Base-by-base conservation (phyloP, 2,113 vertebrate genomes). In the Dryoscopus gambensis region DNA sequence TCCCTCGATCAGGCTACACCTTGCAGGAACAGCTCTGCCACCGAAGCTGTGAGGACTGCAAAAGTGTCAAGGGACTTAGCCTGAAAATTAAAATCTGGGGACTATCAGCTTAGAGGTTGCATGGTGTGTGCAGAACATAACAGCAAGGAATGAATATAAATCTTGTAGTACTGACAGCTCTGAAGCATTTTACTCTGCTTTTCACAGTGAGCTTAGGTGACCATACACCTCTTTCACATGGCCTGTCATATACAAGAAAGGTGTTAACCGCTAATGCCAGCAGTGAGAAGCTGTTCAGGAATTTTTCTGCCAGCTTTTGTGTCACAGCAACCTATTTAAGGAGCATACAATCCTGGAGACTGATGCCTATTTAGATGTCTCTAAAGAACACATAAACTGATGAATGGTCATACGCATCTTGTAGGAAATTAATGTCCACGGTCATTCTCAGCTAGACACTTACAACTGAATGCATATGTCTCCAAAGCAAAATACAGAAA, bases 201-300 rank as follows among this genome's bases (percentile, higher is more conserved):
- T 91, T 85, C 83, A 37, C 91, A 87, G 77, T 5, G 35, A 74
- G 50, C 84, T 87, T 49, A 87, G 78, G 57, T 90, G 63, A 65
- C 78, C 63, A 6, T 27, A 37, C 69, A 89, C 84, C 62, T 84
- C 86, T 84, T 87, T 67, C 77, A 40, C 77, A 30, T 69, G 57
- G 65, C 35, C 62, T 89, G 69, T 93, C 89, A 74, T 37, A 33
- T 5, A 84, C 13, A 39, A 59, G 85, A 78, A 91, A 62, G 35
- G 87, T 79, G 92, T 89, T 89, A 95, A 95, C 77, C 83, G 62
- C 84, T 87, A 92, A 87, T 69, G 46, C 39, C 86, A 92, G 53
- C 59, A 68, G 49, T 5, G 53, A 44, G 73, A 92, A 75, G 74
- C 39, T 57, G 53, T 62, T 89, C 57, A 69, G 69, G 90, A 91